Base-by-base conservation (phyloP, 2,888 invertebrate species). In the Lysandra bellargus region DNA sequence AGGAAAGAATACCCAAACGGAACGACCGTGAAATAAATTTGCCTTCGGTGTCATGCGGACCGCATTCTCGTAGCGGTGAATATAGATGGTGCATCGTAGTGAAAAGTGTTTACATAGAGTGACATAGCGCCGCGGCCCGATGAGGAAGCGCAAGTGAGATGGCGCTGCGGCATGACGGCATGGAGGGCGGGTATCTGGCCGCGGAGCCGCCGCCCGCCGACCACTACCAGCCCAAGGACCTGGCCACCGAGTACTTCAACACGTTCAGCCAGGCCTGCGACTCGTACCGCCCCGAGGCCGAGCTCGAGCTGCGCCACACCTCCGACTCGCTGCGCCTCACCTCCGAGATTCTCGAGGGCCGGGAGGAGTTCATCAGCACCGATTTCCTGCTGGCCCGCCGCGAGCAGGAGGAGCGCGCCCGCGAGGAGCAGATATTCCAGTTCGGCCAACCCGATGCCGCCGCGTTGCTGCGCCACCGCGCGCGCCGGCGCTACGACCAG, bases 401-500 rank as follows among this genome's bases (percentile, higher is more conserved):
- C n/a, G 79, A 82, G 64, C 81, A 81, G 69, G 82, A 82, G 44
- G 78, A 80, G 64, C 85, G 83, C 82, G 89, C 86, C 33, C 69
- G 90, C 78, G 93, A 93, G 30, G 92, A 94, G 49, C 91, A 91
- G 84, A 88, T 93, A 82, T 94, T 94, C 81, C 91, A 91, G 83
- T 94, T 94, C 73, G 97, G 96, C 82, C 96, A 96, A 85, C 96
- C 96, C 1, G 94, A 94, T 78, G 93, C 94, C 30, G 92, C 94
- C 85, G 96, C 92, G 87, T 89, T 95, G 87, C 93, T 95, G 83
- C 89, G 90, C 90, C 95, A 90, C 83, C 87, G 90, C 83, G 95
- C 94, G 79, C 84, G 92, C 81, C 86, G 94, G 86, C 88, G 93
- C 86, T 93, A 87, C 80, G 89, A 92, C 49, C 94, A 93, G 84